Conservation (phyloP, 2,797 vertebrate genomes). For the Pangasius larnaudii region DNA sequence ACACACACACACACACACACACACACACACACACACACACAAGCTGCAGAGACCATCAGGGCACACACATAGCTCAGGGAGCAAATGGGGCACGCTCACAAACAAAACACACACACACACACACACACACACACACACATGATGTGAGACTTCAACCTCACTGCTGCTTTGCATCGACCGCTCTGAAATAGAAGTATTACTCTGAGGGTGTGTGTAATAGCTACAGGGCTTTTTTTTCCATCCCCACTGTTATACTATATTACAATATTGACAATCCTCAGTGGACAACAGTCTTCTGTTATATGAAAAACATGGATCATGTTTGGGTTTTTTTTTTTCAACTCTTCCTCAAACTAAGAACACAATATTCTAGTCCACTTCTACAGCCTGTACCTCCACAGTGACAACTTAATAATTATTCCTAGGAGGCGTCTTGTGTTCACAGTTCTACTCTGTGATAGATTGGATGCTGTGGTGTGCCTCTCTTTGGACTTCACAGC, state of each 20-base stretch:
- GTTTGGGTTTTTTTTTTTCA: constrained; percentile 9
- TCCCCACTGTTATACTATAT: constrained; percentile 60
- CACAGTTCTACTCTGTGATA: constrained; percentile 59
- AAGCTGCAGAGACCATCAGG: constrained; percentile 40
- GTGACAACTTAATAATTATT: constrained; percentile 71
- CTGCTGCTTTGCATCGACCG: constrained; percentile 48
- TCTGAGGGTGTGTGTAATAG: constrained; percentile 49
- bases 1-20: constrained; percentile 38
- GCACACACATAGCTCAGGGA: constrained; percentile 48
- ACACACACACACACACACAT: constrained; percentile 25
- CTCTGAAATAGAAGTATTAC: constrained; percentile 51
- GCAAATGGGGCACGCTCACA: constrained; percentile 52
- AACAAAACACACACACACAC: constrained; percentile 29
- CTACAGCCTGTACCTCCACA: constrained; percentile 51
- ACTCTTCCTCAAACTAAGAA: constrained; percentile 41
- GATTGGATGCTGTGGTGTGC: constrained; percentile 52
- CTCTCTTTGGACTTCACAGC: constrained; percentile 52
- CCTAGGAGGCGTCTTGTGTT: constrained; percentile 62
- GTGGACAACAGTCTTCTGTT: constrained; percentile 60
- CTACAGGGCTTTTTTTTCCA: constrained; percentile 60
- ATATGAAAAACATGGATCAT: constrained; percentile 70
- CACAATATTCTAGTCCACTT: constrained; percentile 51
- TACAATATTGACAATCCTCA: constrained; percentile 67
- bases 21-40: constrained; percentile 44
- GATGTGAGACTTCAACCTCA: constrained; percentile 20